These are phyloP conservation scores for Xanthorhoe designata DNA, from an alignment of 2,888 invertebrate species.

Conservation along the genomic window DNA sequence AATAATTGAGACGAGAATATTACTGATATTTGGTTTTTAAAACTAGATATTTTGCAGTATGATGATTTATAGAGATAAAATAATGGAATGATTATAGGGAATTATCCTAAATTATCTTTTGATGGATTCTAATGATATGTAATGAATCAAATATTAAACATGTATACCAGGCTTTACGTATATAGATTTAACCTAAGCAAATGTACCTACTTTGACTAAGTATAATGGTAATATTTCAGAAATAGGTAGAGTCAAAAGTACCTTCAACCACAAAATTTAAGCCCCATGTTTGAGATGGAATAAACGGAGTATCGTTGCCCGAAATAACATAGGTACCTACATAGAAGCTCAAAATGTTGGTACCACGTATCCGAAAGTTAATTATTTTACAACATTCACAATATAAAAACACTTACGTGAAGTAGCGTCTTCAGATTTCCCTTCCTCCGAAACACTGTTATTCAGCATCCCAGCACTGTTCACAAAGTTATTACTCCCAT, in stretches of 20 bases:
- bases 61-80: neutral
- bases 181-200: too few species aligned
- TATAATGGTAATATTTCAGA: too few species aligned
- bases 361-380: too few species aligned
- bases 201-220: too few species aligned
- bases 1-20: neutral
- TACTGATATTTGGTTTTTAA: neutral
- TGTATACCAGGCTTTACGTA: too few species aligned
- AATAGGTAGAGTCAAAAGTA: too few species aligned
- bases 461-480: constrained; percentile 72
- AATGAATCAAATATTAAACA: neutral
- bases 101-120: neutral
- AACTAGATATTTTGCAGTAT: neutral
- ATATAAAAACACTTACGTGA: constrained; percentile 63
- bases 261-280: too few species aligned
- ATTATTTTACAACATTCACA: neutral
- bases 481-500: constrained; percentile 77
- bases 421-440: constrained; percentile 61
- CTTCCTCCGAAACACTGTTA: constrained; percentile 66
- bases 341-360: too few species aligned
- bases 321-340: too few species aligned
- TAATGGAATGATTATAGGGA: neutral
- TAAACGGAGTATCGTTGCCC: too few species aligned
- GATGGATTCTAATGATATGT: neutral
- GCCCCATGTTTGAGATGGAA: too few species aligned